Percentiles rank a stretch among this genome's conserved stretches.
Evolutionary conservation across 2,888 invertebrate genomes (phyloP).

Genomic region (Ophraella communa): DNA sequence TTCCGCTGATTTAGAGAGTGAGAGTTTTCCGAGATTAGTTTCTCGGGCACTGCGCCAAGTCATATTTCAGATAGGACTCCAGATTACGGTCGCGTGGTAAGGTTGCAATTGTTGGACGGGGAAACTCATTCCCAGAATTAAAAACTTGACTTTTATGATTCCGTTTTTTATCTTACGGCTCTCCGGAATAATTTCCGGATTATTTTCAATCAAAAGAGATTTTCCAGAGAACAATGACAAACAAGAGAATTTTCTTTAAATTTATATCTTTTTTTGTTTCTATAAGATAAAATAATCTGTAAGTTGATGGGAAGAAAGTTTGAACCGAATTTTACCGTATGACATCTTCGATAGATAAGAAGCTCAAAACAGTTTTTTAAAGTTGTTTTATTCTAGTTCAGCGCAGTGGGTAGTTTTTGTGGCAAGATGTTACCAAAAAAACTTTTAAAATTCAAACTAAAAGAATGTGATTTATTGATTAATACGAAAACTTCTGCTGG

Average conservation of each 20-base stretch:
- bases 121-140: constrained; percentile 27
- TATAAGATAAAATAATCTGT: not conserved
- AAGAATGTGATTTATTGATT: too few relatives aligned
- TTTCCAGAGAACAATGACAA: constrained; percentile 9
- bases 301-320: not conserved
- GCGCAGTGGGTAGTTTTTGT: not conserved
- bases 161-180: constrained; percentile 17
- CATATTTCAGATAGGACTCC: constrained; percentile 23
- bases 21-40: constrained; percentile 15
- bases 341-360: not conserved
- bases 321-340: not conserved
- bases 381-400: not conserved
- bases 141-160: constrained; percentile 25
- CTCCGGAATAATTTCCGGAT: constrained; percentile 24
- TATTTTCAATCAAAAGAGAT: constrained; percentile 23
- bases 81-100: constrained; percentile 22
- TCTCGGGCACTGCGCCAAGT: constrained; percentile 19
- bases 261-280: constrained; percentile 13
- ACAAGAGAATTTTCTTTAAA: constrained; percentile 7
- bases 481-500: too few relatives aligned
- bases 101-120: constrained; percentile 22
- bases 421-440: too few relatives aligned
- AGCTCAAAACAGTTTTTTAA: not conserved
- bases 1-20: constrained; percentile 17
- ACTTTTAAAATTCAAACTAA: too few relatives aligned